Evolutionary conservation across 2,113 vertebrate species (phyloP), one percentile per base, ranked within the genome.

Genomic region (Xenopus laevis): DNA sequence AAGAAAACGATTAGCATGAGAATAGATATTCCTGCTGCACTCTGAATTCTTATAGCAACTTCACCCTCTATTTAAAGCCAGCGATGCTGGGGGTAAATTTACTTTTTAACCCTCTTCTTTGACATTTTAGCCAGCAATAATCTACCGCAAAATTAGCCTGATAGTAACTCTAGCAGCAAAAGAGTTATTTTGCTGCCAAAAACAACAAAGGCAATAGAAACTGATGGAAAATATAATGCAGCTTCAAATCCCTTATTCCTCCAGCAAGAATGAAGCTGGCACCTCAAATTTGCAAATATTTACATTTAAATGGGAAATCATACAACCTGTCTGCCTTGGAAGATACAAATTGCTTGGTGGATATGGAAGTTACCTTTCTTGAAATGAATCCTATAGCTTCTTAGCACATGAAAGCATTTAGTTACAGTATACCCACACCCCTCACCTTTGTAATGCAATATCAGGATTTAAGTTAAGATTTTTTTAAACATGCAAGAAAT

Each of bases 301-400:
- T 76, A 76, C 74, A 76, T 76, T 76, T 76, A 70, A 76, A 76
- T 76, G 59, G 74, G 74, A 76, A 76, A 76, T 76, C 66, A 70
- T 76, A 70, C 74, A 76, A 76, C 63, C 74, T 70, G 74, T 76
- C 74, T 76, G 66, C 66, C 73, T 70, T 76, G 33, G 74, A 70
- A 76, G 46, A 76, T 70, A 76, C 59, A 76, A 76, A 76, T 76
- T 76, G 74, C 66, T 69, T 64, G 74, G 47, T 64, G 50, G 66
- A 70, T 76, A 69, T 76, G 66, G 74, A 76, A 70, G 74, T 64
- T 76, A 70, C 67, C 47, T 70, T 70, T 76, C 59, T 76, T 75
- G 66, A 76, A 70, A 76, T 76, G 47, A 76, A 69, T 70, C 66
- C 67, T 70, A 69, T 60, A 70, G 67, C 65, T 69, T 75, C 67